Evolutionary conservation across 2,113 vertebrate genomes (phyloP).

Genomic region (Isurus oxyrinchus): DNA sequence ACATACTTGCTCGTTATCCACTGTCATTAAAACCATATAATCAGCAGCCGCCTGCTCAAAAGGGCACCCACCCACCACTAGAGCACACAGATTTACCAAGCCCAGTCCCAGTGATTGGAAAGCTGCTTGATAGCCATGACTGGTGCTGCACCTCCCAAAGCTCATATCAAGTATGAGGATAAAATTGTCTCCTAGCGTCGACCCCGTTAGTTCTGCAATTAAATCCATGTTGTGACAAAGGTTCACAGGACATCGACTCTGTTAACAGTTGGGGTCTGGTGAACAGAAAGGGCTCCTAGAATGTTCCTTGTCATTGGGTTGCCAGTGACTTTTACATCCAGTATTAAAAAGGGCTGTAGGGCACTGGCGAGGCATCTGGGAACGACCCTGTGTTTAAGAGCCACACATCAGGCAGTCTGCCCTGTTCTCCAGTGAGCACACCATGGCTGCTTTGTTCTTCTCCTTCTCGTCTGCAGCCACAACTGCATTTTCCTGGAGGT

Average conservation of each 20-base stretch:
- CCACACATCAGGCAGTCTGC: constrained; percentile 93
- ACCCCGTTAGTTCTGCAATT: neutral
- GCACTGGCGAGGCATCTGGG: neutral
- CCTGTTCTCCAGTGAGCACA: constrained; percentile 85
- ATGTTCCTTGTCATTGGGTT: neutral
- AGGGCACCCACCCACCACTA: neutral
- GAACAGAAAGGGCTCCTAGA: neutral
- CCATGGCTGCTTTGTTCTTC: constrained; percentile 83
- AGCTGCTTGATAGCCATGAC: neutral
- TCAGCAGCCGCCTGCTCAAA: neutral
- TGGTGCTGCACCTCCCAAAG: neutral
- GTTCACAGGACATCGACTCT: neutral
- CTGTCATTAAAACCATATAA: neutral
- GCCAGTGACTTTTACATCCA: neutral
- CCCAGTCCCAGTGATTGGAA: neutral
- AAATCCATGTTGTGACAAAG: neutral
- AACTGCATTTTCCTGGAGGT: constrained; percentile 64
- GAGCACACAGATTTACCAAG: neutral
- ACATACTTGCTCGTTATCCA: neutral
- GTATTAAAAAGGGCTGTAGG: neutral
- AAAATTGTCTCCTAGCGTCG: neutral
- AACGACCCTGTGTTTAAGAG: constrained; percentile 56
- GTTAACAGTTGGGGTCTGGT: neutral
- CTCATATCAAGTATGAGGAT: neutral
- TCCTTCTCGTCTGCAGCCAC: constrained; percentile 60